These are phyloP conservation scores for Silvanus unidentatus DNA, from an alignment of 2,888 invertebrate genomes.

Conservation along the genomic window DNA sequence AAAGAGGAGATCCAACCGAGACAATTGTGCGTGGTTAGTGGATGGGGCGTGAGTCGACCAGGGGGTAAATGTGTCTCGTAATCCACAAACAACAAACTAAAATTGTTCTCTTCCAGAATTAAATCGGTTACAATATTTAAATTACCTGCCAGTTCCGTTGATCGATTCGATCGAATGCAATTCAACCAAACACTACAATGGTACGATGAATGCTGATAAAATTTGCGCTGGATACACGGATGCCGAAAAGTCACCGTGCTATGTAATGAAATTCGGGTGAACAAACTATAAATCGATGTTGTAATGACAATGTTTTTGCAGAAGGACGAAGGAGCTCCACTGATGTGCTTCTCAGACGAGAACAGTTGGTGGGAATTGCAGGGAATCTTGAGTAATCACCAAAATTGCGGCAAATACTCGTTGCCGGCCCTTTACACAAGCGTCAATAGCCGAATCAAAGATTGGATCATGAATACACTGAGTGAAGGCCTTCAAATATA, in stretches of 20 bases:
- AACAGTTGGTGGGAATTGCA: conserved; percentile 55
- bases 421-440: conserved; percentile 55
- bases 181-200: conserved; percentile 56
- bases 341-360: conserved; percentile 54
- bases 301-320: conserved; percentile 40
- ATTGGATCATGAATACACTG: conserved; percentile 47
- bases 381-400: conserved; percentile 56
- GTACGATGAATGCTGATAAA: conserved; percentile 51
- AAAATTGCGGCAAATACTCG: conserved; percentile 52
- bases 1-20: conserved; percentile 45
- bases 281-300: neutral
- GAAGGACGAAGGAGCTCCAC: conserved; percentile 62
- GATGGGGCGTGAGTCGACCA: conserved; percentile 53
- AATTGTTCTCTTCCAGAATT: conserved; percentile 35
- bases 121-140: conserved; percentile 49
- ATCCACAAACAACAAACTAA: neutral
- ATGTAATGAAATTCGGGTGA: conserved; percentile 44
- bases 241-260: conserved; percentile 53
- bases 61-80: conserved; percentile 38
- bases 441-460: conserved; percentile 38
- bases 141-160: conserved; percentile 52
- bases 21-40: conserved; percentile 54
- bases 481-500: conserved; percentile 24
- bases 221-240: conserved; percentile 57
- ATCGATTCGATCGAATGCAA: conserved; percentile 54